Evolutionary conservation across 2,797 vertebrate genomes (phyloP), one percentile per base, ranked within the genome.

Genomic region (Miichthys miiuy): DNA sequence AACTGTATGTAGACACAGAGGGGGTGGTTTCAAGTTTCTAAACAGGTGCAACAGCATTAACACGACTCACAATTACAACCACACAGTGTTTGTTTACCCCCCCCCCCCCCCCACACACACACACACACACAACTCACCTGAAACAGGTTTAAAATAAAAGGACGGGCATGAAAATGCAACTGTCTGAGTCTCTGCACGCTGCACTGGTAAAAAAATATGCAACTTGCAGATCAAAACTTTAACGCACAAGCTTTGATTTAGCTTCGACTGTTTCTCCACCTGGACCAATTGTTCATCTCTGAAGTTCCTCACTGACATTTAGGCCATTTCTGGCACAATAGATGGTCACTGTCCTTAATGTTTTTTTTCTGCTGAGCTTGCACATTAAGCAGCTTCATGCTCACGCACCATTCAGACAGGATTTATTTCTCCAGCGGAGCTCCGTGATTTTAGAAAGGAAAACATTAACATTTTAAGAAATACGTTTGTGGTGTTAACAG

Each of bases 271-370:
- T 25, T 50, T 44, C n/a, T 48, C 41, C 23, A 50, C 14, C 38
- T 68, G 73, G 41, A 56, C 25, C 44, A 34, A 58, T 63, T 68
- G 42, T n/a, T 50, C n/a, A 18, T 63, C 23, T 62, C 12, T 14
- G 6, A 57, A 16, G 50, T 7, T 52, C 47, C 23, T 51, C 20
- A 4, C 27, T 71, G 73, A 63, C 46, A 50, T 61, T 75, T 23
- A 66, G 3, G 62, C n/a, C 5, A 67, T 63, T 65, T 79, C 18
- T 61, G 7, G 20, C 57, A 51, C 57, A 75, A 65, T 17, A 54
- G 47, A 55, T 58, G 12, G 21, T 73, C 27, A 48, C 27, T 25
- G n/a, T 52, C 11, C 20, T 52, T n/a, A 62, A 69, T 55, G 25
- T 38, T 38, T 50, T 61, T 65, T 34, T 50, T 23, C 44, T 64